phyloP scores from a whole-genome alignment of 2,888 invertebrate species.

The Caenorhabditis panamensis region DNA sequence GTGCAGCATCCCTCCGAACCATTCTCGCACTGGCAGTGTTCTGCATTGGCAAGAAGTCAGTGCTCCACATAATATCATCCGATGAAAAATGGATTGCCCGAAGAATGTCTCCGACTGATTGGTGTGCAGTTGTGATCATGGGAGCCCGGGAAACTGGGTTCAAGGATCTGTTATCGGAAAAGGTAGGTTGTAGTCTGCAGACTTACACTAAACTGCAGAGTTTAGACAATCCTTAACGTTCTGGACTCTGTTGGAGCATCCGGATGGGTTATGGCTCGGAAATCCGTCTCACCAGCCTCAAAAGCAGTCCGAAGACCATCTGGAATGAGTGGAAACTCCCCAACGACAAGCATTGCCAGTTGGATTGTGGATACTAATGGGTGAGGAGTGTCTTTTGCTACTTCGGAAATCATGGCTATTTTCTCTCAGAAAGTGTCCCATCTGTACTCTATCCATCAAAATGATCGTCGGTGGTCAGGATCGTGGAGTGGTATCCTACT shows the following conservation, averaged over 20 bases:
- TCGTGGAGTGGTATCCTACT: constrained; percentile 49
- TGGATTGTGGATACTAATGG: constrained; percentile 66
- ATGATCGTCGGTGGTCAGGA: constrained; percentile 61
- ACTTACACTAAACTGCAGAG: too few species aligned
- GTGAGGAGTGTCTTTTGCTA: constrained; percentile 37
- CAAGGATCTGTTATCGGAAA: constrained; percentile 23
- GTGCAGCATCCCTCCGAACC: constrained; percentile 37
- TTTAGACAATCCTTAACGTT: constrained; percentile 44
- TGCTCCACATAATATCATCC: constrained; percentile 26
- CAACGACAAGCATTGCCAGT: constrained; percentile 31
- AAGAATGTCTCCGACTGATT: constrained; percentile 40
- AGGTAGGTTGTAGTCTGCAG: constrained; percentile 42
- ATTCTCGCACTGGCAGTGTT: constrained; percentile 40
- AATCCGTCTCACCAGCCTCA: not conserved
- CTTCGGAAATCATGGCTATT: not conserved
- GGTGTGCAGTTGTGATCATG: constrained; percentile 57
- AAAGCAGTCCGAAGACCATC: constrained; percentile 2
- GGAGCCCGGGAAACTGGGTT: constrained; percentile 34
- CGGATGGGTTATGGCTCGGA: constrained; percentile 38
- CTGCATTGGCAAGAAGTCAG: constrained; percentile 38
- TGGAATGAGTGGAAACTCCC: not conserved
- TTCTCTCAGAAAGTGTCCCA: constrained; percentile 68
- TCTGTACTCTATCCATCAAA: constrained; percentile 66
- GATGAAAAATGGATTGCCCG: constrained; percentile 36
- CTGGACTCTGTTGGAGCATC: constrained; percentile 48